A percentile compares a stretch with the other conserved stretches of the same genome.
phyloP scores from a whole-genome alignment of 2,113 vertebrate species.

The Festucalex cinctus region DNA sequence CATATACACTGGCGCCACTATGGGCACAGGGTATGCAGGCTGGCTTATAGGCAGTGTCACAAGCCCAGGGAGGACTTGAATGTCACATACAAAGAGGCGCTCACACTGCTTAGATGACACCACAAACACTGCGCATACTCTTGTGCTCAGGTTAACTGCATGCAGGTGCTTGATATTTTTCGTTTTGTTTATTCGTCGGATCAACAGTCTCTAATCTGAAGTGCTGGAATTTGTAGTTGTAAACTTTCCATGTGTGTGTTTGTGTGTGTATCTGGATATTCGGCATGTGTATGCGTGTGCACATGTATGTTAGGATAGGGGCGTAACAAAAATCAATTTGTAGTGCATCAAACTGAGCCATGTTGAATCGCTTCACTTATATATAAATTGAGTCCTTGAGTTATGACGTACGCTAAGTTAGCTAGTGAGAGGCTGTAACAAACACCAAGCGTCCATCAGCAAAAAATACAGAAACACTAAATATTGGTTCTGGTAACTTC shows the following conservation, averaged over 20 bases:
- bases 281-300: no score
- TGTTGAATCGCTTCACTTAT: no score
- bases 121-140: not conserved
- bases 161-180: not conserved
- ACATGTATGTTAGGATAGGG: no score
- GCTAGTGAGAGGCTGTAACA: no score
- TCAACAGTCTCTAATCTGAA: not conserved
- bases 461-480: no score
- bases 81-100: constrained; percentile 12
- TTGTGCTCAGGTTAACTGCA: not conserved
- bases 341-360: no score
- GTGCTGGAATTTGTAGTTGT: not conserved
- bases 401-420: no score
- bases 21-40: constrained; percentile 13
- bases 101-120: not conserved
- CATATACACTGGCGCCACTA: constrained; percentile 31
- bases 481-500: no score
- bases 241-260: not conserved
- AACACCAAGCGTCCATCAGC: no score
- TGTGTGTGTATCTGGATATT: no score
- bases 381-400: no score
- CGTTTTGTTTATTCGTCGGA: not conserved
- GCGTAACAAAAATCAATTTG: no score
- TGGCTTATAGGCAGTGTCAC: constrained; percentile 19
- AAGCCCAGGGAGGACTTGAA: constrained; percentile 18